Evolutionary conservation across 1,140 invertebrate genomes (phyloP).

Genomic region (Zophobas morio): DNA sequence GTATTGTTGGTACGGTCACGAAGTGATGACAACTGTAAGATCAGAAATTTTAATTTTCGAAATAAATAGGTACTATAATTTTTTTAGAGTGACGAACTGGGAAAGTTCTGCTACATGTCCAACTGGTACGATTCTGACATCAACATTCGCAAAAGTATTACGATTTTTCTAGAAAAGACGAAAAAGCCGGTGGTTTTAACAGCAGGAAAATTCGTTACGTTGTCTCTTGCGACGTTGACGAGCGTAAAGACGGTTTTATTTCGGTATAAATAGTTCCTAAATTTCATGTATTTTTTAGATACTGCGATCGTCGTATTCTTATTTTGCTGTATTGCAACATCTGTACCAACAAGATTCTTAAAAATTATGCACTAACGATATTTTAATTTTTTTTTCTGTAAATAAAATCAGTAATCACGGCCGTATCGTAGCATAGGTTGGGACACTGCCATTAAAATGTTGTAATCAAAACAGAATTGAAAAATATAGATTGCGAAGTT

Average conservation of each 20-base stretch:
- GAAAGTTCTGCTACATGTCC: slow-evolving; percentile 53
- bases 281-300: too few species aligned
- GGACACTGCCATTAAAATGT: too few species aligned
- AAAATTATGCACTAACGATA: too few species aligned
- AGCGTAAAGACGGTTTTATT: slow-evolving; percentile 48
- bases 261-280: too few species aligned
- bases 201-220: slow-evolving; percentile 54
- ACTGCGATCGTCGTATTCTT: too few species aligned
- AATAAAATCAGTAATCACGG: too few species aligned
- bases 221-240: slow-evolving; percentile 57
- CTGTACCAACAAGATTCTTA: too few species aligned
- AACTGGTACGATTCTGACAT: slow-evolving; percentile 53
- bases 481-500: too few species aligned
- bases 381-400: too few species aligned
- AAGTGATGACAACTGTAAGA: slow-evolving; percentile 17
- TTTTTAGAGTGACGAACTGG: slow-evolving; percentile 56
- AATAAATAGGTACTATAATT: not conserved
- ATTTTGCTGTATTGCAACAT: too few species aligned
- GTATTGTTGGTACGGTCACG: slow-evolving; percentile 60
- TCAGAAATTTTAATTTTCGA: not conserved
- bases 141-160: slow-evolving; percentile 53
- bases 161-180: slow-evolving; percentile 57
- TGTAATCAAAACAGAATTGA: too few species aligned
- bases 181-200: slow-evolving; percentile 55
- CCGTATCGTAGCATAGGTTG: too few species aligned